Evolutionary conservation across 2,113 vertebrate species (phyloP).

Genomic region (Labrus mixtus): DNA sequence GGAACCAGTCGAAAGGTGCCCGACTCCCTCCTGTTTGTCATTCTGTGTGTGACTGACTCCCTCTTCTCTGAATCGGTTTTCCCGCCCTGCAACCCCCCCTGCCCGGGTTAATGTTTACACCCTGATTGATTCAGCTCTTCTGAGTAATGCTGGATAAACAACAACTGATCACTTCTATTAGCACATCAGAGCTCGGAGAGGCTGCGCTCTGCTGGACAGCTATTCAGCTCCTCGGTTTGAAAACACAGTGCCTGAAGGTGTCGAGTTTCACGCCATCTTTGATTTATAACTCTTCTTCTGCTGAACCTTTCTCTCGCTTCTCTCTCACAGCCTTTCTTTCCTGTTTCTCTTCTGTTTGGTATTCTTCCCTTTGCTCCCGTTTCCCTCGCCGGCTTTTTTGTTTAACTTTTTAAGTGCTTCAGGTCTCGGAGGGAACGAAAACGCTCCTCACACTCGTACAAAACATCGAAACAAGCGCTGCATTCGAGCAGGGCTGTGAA

Average conservation of each 20-base stretch:
- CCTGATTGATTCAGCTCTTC: constrained; percentile 64
- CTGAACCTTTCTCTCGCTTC: constrained; percentile 38
- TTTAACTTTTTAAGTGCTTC: constrained; percentile 19
- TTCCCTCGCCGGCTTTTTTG: constrained; percentile 15
- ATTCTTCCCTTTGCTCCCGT: constrained; percentile 35
- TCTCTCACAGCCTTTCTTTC: neutral
- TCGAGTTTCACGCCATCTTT: constrained; percentile 65
- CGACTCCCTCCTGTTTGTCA: constrained; percentile 31
- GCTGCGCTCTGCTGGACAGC: constrained; percentile 39
- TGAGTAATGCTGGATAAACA: constrained; percentile 72
- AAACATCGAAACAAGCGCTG: constrained; percentile 47
- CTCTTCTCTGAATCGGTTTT: constrained; percentile 55
- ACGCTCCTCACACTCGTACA: constrained; percentile 40
- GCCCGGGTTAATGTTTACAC: constrained; percentile 72
- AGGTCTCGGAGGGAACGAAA: constrained; percentile 44
- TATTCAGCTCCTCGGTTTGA: constrained; percentile 55
- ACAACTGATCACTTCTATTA: constrained; percentile 63
- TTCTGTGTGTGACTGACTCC: constrained; percentile 27
- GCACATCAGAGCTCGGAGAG: constrained; percentile 53
- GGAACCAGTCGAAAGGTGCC: neutral
- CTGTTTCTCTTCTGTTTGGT: constrained; percentile 40
- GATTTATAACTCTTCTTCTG: constrained; percentile 62
- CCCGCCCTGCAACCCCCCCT: constrained; percentile 43
- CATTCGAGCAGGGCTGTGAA: constrained; percentile 65
- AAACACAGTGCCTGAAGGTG: constrained; percentile 39